phyloP scores from a whole-genome alignment of 2,113 vertebrate species.

The Lanius ludovicianus region DNA sequence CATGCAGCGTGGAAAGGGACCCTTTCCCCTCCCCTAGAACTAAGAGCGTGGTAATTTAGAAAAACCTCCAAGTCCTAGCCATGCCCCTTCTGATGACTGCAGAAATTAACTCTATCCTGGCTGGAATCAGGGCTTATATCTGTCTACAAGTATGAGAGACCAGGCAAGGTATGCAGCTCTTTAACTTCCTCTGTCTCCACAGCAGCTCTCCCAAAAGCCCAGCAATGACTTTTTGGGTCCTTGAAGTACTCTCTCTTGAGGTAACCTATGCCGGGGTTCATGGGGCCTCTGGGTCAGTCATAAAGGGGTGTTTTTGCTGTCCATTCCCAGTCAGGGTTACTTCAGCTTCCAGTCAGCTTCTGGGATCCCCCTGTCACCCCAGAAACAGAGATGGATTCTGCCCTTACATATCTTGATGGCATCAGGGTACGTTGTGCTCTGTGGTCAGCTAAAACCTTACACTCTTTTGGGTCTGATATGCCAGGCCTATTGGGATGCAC shows the following conservation, averaged over 20 bases:
- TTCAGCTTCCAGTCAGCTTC: background rate
- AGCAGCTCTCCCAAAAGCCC: background rate
- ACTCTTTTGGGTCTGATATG: background rate
- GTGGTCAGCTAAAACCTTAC: rapidly evolving
- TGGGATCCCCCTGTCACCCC: background rate
- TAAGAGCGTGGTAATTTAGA: rapidly evolving
- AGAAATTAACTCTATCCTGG: background rate
- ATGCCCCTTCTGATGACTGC: background rate
- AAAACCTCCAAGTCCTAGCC: background rate
- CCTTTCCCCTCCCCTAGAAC: background rate
- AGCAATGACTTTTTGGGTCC: background rate
- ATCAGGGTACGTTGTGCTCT: background rate
- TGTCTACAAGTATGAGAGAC: background rate
- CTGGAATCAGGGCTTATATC: background rate
- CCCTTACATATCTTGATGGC: background rate
- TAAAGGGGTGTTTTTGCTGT: no score
- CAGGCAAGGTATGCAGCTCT: background rate
- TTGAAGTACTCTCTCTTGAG: background rate
- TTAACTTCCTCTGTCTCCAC: background rate
- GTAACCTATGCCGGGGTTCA: background rate
- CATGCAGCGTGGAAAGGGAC: rapidly evolving
- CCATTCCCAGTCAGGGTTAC: background rate
- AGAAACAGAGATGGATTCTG: background rate
- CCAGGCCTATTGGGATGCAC: background rate
- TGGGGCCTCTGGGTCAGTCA: background rate